Evolutionary conservation across 1,140 invertebrate genomes (phyloP).

Genomic region (Drosophila pallidifrons): DNA sequence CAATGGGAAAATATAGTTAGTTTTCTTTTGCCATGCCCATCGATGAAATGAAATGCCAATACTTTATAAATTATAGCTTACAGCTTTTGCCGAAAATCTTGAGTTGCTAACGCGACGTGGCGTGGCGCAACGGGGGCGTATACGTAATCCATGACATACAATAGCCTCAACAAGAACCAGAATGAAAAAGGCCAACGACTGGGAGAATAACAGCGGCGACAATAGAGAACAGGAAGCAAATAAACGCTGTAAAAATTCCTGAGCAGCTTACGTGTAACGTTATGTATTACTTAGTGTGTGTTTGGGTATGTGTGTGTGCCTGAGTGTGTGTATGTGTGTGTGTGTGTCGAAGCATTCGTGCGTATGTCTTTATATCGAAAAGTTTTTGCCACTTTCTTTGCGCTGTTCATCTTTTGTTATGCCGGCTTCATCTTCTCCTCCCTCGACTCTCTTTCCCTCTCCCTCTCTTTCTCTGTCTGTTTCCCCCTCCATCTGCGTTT

Average conservation of each 20-base stretch:
- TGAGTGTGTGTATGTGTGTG: slow-evolving; percentile 18
- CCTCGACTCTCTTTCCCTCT: neutral
- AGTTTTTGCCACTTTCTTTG: slow-evolving; percentile 78
- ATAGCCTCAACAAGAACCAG: slow-evolving; percentile 13
- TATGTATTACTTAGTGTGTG: slow-evolving; percentile 16
- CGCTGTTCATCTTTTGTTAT: slow-evolving; percentile 79
- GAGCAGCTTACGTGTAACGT: slow-evolving; percentile 50
- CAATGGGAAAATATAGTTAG: slow-evolving; percentile 25
- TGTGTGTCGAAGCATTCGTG: slow-evolving; percentile 60
- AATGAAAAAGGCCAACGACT: slow-evolving; percentile 21
- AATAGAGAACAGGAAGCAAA: slow-evolving; percentile 67
- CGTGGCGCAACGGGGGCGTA: slow-evolving; percentile 49
- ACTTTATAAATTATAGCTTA: slow-evolving; percentile 76
- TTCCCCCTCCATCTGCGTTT: neutral
- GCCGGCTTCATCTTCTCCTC: slow-evolving; percentile 58
- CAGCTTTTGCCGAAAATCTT: slow-evolving; percentile 41
- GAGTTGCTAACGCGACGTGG: slow-evolving; percentile 38
- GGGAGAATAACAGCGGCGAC: slow-evolving; percentile 52
- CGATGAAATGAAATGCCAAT: slow-evolving; percentile 42
- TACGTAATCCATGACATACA: slow-evolving; percentile 65
- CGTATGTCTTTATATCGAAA: slow-evolving; percentile 80
- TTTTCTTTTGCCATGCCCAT: slow-evolving; percentile 24
- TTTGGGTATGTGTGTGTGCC: slow-evolving; percentile 4
- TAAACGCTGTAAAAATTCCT: slow-evolving; percentile 65
- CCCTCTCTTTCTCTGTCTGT: no score